Evolutionary conservation across 2,113 vertebrate genomes (phyloP).

Genomic region (Rhinoptilus africanus): DNA sequence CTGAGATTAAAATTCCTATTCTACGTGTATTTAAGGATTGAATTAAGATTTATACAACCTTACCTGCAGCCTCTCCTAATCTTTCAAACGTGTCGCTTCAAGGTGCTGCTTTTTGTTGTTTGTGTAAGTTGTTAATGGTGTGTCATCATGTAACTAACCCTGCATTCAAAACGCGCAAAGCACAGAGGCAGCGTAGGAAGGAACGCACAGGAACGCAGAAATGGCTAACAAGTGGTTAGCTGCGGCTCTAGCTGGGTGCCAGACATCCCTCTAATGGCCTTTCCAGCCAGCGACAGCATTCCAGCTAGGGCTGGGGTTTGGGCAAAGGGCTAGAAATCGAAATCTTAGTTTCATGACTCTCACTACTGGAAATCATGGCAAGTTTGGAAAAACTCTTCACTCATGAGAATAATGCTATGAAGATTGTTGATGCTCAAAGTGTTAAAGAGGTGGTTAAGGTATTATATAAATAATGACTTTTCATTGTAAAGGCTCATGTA

Average conservation of each 20-base stretch:
- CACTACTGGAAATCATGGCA: not conserved
- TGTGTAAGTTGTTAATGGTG: not conserved
- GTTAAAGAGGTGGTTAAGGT: not conserved
- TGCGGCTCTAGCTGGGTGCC: not conserved
- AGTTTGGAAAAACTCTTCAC: not conserved
- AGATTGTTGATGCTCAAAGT: not conserved
- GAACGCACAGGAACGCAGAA: not conserved
- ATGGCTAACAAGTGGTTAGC: not conserved
- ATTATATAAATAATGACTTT: not conserved
- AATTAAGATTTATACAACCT: not conserved
- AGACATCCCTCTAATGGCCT: not conserved
- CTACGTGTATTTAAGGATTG: accelerated
- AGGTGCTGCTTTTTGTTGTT: not conserved
- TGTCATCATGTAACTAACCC: not conserved
- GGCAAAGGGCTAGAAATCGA: not conserved
- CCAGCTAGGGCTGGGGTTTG: not conserved
- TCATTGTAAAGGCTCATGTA: not conserved
- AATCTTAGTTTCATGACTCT: not conserved
- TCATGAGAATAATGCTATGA: not conserved
- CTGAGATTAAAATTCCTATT: not conserved
- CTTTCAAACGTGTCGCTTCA: not conserved
- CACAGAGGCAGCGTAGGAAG: not conserved
- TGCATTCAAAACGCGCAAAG: not conserved
- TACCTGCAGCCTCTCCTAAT: not conserved
- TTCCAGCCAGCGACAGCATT: not conserved